Percentiles rank a stretch among this genome's conserved stretches.
Conservation (phyloP, 2,888 invertebrate species). For the Melanostoma scalare region DNA sequence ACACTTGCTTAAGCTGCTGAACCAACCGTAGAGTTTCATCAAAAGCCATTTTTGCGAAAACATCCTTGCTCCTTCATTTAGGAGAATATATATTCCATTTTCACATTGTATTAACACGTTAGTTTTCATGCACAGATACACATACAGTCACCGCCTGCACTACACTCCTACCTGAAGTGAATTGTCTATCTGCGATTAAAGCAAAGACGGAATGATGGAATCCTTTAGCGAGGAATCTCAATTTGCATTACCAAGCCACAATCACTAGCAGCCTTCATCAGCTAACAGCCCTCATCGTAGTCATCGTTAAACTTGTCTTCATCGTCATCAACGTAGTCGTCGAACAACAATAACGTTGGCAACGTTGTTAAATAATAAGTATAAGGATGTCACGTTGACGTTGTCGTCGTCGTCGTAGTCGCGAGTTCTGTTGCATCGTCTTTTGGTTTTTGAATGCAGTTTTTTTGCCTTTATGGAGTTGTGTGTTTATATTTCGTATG, state of each 20-base stretch:
- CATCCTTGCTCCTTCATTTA: conserved; percentile 13
- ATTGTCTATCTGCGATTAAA: conserved; percentile 24
- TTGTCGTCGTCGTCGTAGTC: conserved; percentile 5
- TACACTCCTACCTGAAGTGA: conserved; percentile 4
- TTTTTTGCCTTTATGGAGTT: conserved; percentile 19
- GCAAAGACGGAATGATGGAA: conserved; percentile 51
- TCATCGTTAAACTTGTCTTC: conserved; percentile 5
- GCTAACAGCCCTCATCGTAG: conserved; percentile 18
- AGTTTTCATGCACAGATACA: too few species aligned
- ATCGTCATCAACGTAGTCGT: conserved; percentile 8
- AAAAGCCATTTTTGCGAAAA: conserved; percentile 43
- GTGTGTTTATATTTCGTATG: conserved; percentile 38
- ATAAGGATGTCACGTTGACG: conserved; percentile 67
- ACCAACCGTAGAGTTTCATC: conserved; percentile 50
- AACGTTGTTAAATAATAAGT: conserved; percentile 67
- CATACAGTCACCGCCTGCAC: background rate
- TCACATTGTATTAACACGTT: conserved; percentile 37
- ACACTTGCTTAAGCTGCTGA: conserved; percentile 14
- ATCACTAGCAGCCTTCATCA: conserved; percentile 16
- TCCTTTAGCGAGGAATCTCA: conserved; percentile 59
- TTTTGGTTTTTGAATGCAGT: conserved; percentile 1
- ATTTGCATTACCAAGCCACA: conserved; percentile 67
- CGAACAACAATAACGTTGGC: conserved; percentile 66
- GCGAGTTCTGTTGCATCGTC: conserved; percentile 1
- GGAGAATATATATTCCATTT: conserved; percentile 45